Base-by-base conservation (phyloP, 1,140 invertebrate genomes). In the Cecropterus lyciades region DNA sequence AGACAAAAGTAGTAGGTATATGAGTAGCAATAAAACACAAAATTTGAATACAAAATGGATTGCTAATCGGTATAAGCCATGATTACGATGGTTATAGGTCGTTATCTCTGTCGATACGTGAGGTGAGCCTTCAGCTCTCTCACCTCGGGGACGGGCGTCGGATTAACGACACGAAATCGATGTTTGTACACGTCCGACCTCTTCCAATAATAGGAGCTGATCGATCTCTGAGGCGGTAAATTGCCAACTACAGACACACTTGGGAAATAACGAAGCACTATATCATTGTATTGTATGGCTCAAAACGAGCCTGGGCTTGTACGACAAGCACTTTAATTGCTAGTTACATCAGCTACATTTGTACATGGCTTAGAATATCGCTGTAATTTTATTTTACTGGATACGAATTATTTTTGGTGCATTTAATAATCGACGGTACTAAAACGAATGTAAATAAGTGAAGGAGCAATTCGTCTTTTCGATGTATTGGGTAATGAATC, bases 131-230 rank as follows among this genome's bases (percentile, higher is more conserved):
- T 59, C 56, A 59, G 68, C 72, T 77, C 85, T 84, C 84, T 85
- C 83, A 82, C 79, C 75, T 82, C 78, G 66, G 72, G 68, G 77
- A 80, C 77, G 74, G 71, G 76, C 73, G 75, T 71, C 70, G 77
- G 79, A 84, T 89, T 88, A 89, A 88, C 83, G 80, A 88, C 83
- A 79, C 84, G 80, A 88, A 89, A 86, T 87, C 84, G 85, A 82
- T 92, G 86, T 89, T 90, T 92, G 85, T 86, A 90, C 89, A 90
- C 89, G 87, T 92, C 80, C 89, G 82, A 89, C 82, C 87, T 87
- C 87, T 82, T 77, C 83, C 80, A 79, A 88, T 91, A 91, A 90
- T 88, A 79, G 77, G 75, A 82, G 75, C 82, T 83, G 87, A 86
- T 86, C 84, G 84, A 85, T 83, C 82, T 80, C 72, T 66, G 74